phyloP scores from a whole-genome alignment of 1,140 invertebrate genomes.

The Delia radicum region DNA sequence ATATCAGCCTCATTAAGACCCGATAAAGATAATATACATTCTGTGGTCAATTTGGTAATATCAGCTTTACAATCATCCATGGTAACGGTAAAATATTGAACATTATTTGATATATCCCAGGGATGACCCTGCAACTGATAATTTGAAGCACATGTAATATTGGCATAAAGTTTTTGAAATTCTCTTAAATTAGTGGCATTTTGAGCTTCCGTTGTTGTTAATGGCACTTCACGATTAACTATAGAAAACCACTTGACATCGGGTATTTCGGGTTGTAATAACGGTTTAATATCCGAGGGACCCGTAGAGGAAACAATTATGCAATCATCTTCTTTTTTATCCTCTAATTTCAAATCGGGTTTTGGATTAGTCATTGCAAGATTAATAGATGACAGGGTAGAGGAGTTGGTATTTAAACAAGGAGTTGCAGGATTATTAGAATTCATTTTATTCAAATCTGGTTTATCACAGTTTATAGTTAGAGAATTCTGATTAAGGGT shows the following conservation, averaged over 20 bases:
- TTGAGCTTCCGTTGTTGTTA: conserved; percentile 33
- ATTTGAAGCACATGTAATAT: conserved; percentile 56
- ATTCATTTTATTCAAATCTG: conserved; percentile 13
- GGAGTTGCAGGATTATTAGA: background rate
- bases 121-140: conserved; percentile 61
- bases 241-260: conserved; percentile 62
- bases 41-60: conserved; percentile 46
- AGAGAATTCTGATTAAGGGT: conserved; percentile 6
- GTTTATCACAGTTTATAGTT: conserved; percentile 24
- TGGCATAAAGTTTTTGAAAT: conserved; percentile 41
- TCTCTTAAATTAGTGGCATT: conserved; percentile 45
- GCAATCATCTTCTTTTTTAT: conserved; percentile 52
- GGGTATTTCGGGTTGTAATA: conserved; percentile 12
- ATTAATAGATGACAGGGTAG: background rate
- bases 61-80: conserved; percentile 60
- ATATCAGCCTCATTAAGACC: conserved; percentile 61
- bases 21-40: conserved; percentile 61
- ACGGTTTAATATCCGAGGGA: conserved; percentile 38
- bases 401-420: background rate
- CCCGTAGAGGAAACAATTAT: conserved; percentile 44
- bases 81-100: conserved; percentile 61
- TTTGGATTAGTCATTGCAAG: conserved; percentile 4
- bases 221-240: conserved; percentile 47
- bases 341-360: conserved; percentile 29
- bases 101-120: conserved; percentile 63